Evolutionary conservation across 2,797 vertebrate species (phyloP), one percentile per base, ranked within the genome.

Genomic region (Rhincodon typus): DNA sequence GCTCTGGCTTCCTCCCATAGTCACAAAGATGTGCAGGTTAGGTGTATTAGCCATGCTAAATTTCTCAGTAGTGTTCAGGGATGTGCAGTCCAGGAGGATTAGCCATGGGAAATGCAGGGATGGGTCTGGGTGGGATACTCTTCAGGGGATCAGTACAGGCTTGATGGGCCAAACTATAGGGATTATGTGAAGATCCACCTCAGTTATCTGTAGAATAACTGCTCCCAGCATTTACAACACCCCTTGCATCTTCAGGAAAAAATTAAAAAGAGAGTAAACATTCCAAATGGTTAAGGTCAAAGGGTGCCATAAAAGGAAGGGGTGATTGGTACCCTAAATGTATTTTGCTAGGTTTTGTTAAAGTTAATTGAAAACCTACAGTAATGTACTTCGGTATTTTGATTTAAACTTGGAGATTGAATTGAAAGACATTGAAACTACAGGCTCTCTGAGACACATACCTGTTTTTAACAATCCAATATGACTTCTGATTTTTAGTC

Each of bases 401-500:
- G n/a, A 21, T 66, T 67, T 7, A 62, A 91, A 67, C 19, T 91
- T 50, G 27, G 23, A 66, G 88, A 19, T 21, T 23, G 10, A 38
- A 38, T 38, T 34, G 7, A 5, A 17, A 23, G 34, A 6, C 1
- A 38, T 66, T 91, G 90, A 66, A 93, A 13, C 0, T 23, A 15
- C 21, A 17, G 2, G 5, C 19, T 8, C 21, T 67, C 17, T 53
- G 34, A 7, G 88, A 34, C 25, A 53, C 42, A 4, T 53, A 95
- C 94, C 94, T 95, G 70, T 95, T 95, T 77, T 95, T 95, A 95
- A 95, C 94, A 66, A 95, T 95, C 94, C 94, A 95, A 53, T 95
- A 95, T 50, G 94, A 70, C 70, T 95, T 77, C 70, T n/a, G 25
- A 53, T 72, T 42, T 77, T 95, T 70, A 77, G 94, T 74, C 69